Percentiles rank a stretch among this genome's conserved stretches.
phyloP scores from a whole-genome alignment of 2,888 invertebrate genomes.

The Drosophila suboccidentalis region DNA sequence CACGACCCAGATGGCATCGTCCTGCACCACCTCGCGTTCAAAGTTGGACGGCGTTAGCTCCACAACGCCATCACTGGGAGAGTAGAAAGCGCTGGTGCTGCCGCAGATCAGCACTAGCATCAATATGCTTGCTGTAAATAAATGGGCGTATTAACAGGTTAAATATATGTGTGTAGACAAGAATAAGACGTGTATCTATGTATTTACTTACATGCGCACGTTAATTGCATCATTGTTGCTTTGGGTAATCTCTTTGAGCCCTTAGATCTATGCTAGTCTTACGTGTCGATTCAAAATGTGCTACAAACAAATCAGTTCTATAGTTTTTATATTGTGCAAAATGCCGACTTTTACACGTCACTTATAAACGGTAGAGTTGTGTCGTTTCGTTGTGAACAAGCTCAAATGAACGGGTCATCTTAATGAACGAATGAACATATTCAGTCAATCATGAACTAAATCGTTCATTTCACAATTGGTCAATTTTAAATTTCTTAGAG shows the following conservation, averaged over 20 bases:
- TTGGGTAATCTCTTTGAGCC: background rate
- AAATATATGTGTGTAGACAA: background rate
- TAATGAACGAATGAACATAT: too few species aligned
- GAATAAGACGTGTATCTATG: background rate
- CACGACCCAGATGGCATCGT: slow-evolving; percentile 96
- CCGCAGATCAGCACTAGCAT: slow-evolving; percentile 50
- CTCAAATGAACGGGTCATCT: too few species aligned
- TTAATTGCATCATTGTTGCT: slow-evolving; percentile 34
- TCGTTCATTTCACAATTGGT: too few species aligned
- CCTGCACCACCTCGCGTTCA: slow-evolving; percentile 92
- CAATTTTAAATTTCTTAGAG: too few species aligned
- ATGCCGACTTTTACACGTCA: slow-evolving; percentile 60
- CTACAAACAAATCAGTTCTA: slow-evolving; percentile 15
- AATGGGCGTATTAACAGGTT: slow-evolving; percentile 15
- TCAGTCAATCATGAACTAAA: too few species aligned
- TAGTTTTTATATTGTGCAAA: slow-evolving; percentile 20
- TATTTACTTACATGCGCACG: slow-evolving; percentile 42
- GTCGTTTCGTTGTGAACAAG: too few species aligned
- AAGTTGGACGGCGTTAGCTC: slow-evolving; percentile 96
- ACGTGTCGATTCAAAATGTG: slow-evolving; percentile 25
- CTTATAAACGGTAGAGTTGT: background rate
- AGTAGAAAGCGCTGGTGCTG: slow-evolving; percentile 87
- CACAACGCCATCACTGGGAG: slow-evolving; percentile 91
- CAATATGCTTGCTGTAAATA: slow-evolving; percentile 54
- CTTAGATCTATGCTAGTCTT: slow-evolving; percentile 1